phyloP scores from a whole-genome alignment of 2,888 invertebrate species.

The Brachypalpus laphriformis region DNA sequence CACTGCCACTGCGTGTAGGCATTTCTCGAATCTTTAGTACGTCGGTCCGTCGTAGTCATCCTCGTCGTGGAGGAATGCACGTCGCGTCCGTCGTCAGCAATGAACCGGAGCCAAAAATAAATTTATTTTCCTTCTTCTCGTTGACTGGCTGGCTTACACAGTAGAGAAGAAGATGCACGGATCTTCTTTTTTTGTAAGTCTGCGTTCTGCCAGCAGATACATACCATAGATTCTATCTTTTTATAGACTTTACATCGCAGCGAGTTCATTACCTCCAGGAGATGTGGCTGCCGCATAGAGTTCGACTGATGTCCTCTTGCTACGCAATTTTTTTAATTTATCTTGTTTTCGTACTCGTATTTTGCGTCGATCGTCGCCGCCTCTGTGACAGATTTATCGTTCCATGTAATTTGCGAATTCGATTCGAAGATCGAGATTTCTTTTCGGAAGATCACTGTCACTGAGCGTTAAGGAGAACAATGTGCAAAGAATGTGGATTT shows the following conservation, averaged over 20 bases:
- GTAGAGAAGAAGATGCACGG: conserved; percentile 9
- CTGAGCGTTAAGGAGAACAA: conserved; percentile 59
- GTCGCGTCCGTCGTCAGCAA: conserved; percentile 72
- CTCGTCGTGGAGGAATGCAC: conserved; percentile 55
- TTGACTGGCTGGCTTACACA: conserved; percentile 28
- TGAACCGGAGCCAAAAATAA: conserved; percentile 74
- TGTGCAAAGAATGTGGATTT: conserved; percentile 27
- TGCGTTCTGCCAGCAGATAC: conserved; percentile 66
- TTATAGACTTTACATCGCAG: conserved; percentile 70
- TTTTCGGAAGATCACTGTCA: conserved; percentile 72
- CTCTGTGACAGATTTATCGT: conserved; percentile 65
- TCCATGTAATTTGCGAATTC: conserved; percentile 51
- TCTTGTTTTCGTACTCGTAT: conserved; percentile 30
- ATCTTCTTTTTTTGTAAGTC: conserved; percentile 54
- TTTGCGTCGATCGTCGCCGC: conserved; percentile 13
- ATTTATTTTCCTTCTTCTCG: conserved; percentile 46
- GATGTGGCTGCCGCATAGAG: conserved; percentile 61
- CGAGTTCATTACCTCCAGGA: conserved; percentile 74
- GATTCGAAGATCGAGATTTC: conserved; percentile 32
- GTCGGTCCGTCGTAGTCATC: not conserved
- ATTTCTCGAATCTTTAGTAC: conserved; percentile 49
- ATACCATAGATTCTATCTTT: conserved; percentile 73
- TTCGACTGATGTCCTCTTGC: conserved; percentile 47
- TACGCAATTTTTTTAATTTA: conserved; percentile 34
- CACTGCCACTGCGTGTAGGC: conserved; percentile 39